Evolutionary conservation across 2,113 vertebrate species (phyloP).

Genomic region (Pipra filicauda): DNA sequence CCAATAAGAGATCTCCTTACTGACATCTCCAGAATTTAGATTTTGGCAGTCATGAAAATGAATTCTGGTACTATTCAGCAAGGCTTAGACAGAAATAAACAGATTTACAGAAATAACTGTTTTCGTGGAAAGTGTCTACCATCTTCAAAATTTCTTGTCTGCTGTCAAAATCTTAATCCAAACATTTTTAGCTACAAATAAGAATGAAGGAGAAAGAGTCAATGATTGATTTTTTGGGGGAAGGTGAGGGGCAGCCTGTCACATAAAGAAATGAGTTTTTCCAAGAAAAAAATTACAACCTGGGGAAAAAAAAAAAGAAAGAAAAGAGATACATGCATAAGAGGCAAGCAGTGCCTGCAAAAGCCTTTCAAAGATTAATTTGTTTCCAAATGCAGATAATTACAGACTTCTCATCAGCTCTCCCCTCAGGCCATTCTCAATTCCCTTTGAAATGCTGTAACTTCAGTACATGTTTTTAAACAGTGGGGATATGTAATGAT

Average conservation of each 20-base stretch:
- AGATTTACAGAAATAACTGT: background rate
- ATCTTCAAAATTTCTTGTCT: background rate
- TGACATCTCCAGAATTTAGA: slow-evolving; percentile 1
- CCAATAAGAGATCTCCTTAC: background rate
- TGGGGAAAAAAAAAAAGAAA: background rate
- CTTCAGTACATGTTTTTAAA: background rate
- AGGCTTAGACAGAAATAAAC: background rate
- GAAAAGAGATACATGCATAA: background rate
- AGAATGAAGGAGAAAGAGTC: background rate
- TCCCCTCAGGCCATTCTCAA: background rate
- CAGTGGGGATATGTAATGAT: background rate
- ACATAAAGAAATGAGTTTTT: background rate
- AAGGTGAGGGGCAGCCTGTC: background rate
- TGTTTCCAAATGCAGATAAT: background rate
- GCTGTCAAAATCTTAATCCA: slow-evolving; percentile 13
- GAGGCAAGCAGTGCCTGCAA: background rate
- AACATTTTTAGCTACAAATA: background rate
- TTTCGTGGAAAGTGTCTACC: background rate
- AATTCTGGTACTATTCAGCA: slow-evolving; percentile 11
- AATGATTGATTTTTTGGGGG: background rate
- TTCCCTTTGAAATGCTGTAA: background rate
- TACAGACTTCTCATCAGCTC: background rate
- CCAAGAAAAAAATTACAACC: background rate
- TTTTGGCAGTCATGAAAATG: slow-evolving; percentile 11
- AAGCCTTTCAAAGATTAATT: background rate